Conservation (phyloP, 2,113 vertebrate species). For the Tonatia bakeri region DNA sequence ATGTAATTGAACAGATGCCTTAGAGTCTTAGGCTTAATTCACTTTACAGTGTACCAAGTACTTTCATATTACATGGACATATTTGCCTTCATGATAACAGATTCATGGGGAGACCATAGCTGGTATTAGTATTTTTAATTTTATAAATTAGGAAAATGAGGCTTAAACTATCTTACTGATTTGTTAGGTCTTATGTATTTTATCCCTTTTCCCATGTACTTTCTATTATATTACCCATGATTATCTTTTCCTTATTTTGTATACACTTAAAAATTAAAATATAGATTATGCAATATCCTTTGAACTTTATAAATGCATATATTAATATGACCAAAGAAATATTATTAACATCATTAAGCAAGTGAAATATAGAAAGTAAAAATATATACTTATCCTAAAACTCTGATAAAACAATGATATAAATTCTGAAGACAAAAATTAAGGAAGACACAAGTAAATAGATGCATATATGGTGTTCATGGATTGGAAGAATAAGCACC, state of each 20-base stretch:
- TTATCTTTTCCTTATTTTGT: neutral
- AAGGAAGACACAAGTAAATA: no score
- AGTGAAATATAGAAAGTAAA: neutral
- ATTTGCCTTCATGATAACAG: neutral
- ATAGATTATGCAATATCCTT: neutral
- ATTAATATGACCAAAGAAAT: neutral
- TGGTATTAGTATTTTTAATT: neutral
- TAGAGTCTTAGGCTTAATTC: neutral
- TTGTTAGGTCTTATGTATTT: neutral
- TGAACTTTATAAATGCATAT: neutral
- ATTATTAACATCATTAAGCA: neutral
- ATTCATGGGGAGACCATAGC: neutral
- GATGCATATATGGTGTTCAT: no score
- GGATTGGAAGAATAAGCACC: no score
- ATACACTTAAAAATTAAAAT: neutral
- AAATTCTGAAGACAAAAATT: neutral
- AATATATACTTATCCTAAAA: neutral
- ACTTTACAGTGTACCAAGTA: neutral
- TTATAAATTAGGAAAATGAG: neutral
- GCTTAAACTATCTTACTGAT: neutral
- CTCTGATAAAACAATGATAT: neutral
- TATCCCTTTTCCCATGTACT: neutral
- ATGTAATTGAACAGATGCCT: constrained; percentile 44
- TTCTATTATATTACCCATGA: neutral
- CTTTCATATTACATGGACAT: neutral